Base-by-base conservation (phyloP, 1,140 invertebrate genomes). In the Nasonia giraulti region DNA sequence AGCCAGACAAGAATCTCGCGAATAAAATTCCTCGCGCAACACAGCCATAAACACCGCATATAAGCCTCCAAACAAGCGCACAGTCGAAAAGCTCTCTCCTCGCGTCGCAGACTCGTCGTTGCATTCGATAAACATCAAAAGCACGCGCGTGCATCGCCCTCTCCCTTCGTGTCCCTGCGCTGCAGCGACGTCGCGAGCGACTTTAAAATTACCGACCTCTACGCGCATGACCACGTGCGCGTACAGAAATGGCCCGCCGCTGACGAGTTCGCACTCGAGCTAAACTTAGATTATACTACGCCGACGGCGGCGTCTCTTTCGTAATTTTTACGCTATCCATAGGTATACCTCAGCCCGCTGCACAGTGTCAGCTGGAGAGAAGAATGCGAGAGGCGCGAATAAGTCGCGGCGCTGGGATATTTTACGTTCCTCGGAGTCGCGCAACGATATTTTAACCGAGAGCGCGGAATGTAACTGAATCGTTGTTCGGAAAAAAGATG, bases 121-220 rank as follows among this genome's bases (percentile, higher is more conserved):
- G 81, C 80, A 82, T 74, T 50, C 71, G 71, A 77, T 83, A 83
- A 76, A 83, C 74, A 83, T 83, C 74, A 83, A 83, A 83, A 83
- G 83, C 44, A 55, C 75, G 23, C 66, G 55, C 50, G 73, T 71
- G 71, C 44, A 23, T 62, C 81, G 31, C 55, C 73, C 47, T 77
- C 33, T 31, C 75, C 27, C 82, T 17, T 7, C 27, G 55, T 62
- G 55, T n/a, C 55, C 68, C 23, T 27, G 27, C 27, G 27, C 27
- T 27, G 27, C 27, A 27, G 27, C 33, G 33, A 6, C 50, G 62
- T 44, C 79, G 44, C 50, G n/a, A 62, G 44, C 71, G n/a, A 62
- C 31, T 74, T 62, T 40, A 82, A 83, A 83, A 83, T 83, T 37
- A 74, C 33, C 20, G 50, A 17, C 50, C 3, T 27, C 27, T 55